phyloP scores from a whole-genome alignment of 2,888 invertebrate species.

The Crioceris asparagi region DNA sequence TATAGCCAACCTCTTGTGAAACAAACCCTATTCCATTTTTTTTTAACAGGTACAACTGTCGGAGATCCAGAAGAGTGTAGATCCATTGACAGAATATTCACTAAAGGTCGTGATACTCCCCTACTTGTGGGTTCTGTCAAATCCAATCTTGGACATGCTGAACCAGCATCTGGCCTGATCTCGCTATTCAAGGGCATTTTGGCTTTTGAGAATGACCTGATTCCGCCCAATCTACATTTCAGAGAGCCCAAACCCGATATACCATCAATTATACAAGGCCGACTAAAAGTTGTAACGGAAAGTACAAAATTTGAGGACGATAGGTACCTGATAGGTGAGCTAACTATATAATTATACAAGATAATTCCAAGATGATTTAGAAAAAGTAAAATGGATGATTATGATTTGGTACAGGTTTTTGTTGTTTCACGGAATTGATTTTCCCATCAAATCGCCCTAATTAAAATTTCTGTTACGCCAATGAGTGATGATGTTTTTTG shows the following conservation, averaged over 20 bases:
- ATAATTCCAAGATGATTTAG: too few species aligned
- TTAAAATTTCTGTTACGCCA: too few species aligned
- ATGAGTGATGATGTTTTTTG: too few species aligned
- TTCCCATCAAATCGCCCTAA: too few species aligned
- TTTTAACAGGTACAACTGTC: conserved; percentile 29
- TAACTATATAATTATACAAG: too few species aligned
- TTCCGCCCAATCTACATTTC: conserved; percentile 83
- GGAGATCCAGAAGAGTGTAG: conserved; percentile 88
- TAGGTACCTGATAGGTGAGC: conserved; percentile 68
- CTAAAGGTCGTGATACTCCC: conserved; percentile 57
- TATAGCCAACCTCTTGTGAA: too few species aligned
- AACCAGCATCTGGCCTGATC: conserved; percentile 73
- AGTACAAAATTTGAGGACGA: conserved; percentile 49
- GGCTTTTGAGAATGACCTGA: conserved; percentile 65
- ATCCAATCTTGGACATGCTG: conserved; percentile 87
- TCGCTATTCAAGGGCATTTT: conserved; percentile 41
- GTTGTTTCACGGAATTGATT: too few species aligned
- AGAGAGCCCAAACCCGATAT: conserved; percentile 39
- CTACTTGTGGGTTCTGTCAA: conserved; percentile 82
- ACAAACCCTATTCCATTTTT: neutral
- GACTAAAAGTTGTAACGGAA: conserved; percentile 62
- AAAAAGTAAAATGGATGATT: too few species aligned
- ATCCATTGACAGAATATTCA: conserved; percentile 70
- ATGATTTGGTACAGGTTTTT: too few species aligned
- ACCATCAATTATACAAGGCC: conserved; percentile 48